Evolutionary conservation across 2,888 invertebrate species (phyloP).

Genomic region (Lasioglossum zephyrum): DNA sequence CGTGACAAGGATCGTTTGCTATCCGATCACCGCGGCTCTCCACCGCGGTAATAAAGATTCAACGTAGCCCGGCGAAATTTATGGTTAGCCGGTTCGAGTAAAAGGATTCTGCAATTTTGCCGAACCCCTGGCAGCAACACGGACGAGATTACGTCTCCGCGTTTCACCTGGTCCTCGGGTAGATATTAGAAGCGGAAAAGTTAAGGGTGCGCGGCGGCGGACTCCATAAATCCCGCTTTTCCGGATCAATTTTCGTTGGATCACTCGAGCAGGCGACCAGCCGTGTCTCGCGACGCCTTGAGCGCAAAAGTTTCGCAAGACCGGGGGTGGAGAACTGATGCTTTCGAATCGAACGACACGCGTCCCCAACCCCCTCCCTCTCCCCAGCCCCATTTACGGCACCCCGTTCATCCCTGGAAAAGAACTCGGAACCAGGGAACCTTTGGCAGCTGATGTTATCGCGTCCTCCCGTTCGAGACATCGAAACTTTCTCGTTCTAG

Average conservation of each 20-base stretch:
- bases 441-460: slow-evolving; percentile 32
- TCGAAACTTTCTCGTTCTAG: slow-evolving; percentile 13
- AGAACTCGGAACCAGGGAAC: slow-evolving; percentile 11
- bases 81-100: slow-evolving; percentile 9
- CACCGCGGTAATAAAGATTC: slow-evolving; percentile 13
- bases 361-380: neutral
- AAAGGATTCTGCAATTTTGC: slow-evolving; percentile 17
- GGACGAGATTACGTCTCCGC: neutral
- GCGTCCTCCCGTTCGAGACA: slow-evolving; percentile 22
- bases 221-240: slow-evolving; percentile 8
- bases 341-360: slow-evolving; percentile 32
- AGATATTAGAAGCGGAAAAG: neutral
- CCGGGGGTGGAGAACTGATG: slow-evolving; percentile 16
- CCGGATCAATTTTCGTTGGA: slow-evolving; percentile 28
- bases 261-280: neutral
- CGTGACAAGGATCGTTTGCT: slow-evolving; percentile 1
- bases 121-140: neutral
- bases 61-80: slow-evolving; percentile 2
- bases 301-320: slow-evolving; percentile 21
- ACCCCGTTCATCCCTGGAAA: neutral
- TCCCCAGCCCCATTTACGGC: neutral
- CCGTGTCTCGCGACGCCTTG: slow-evolving; percentile 1
- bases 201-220: neutral
- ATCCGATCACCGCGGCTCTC: neutral
- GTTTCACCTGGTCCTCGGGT: neutral